Evolutionary conservation across 2,113 vertebrate genomes (phyloP).

Genomic region (Grus americana): DNA sequence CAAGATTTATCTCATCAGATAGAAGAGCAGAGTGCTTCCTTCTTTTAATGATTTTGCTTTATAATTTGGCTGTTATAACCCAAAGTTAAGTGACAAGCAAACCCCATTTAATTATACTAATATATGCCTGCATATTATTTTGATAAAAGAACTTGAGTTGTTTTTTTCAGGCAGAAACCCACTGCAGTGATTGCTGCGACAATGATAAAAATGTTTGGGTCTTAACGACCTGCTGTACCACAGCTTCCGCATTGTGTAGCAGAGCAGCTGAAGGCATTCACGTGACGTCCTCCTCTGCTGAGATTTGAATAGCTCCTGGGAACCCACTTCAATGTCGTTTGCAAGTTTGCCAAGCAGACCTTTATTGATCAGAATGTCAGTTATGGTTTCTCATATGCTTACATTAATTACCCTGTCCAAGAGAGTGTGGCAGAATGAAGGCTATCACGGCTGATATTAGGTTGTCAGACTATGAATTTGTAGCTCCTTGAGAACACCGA

Average conservation of each 20-base stretch:
- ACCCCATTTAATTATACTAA: not conserved
- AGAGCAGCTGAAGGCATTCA: not conserved
- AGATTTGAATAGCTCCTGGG: not conserved
- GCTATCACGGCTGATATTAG: conserved; percentile 34
- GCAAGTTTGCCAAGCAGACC: conserved; percentile 18
- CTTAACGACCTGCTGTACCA: not conserved
- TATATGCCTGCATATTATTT: not conserved
- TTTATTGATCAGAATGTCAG: conserved; percentile 58
- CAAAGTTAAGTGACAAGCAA: not conserved
- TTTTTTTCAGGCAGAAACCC: not conserved
- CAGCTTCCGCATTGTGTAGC: accelerated
- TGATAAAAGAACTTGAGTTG: not conserved
- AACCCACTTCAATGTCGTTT: not conserved
- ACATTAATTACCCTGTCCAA: conserved; percentile 43
- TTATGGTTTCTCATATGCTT: conserved; percentile 1
- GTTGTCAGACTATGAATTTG: conserved; percentile 40
- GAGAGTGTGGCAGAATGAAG: conserved; percentile 11
- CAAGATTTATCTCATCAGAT: not conserved
- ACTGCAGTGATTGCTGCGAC: not conserved
- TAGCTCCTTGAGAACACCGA: not conserved
- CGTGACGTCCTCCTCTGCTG: not conserved
- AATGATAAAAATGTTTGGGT: not conserved
- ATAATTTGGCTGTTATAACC: not conserved
- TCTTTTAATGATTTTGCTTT: not conserved
- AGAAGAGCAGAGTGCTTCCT: not conserved